Conservation (phyloP, 1,140 invertebrate genomes). For the Drosophila rhopaloa region DNA sequence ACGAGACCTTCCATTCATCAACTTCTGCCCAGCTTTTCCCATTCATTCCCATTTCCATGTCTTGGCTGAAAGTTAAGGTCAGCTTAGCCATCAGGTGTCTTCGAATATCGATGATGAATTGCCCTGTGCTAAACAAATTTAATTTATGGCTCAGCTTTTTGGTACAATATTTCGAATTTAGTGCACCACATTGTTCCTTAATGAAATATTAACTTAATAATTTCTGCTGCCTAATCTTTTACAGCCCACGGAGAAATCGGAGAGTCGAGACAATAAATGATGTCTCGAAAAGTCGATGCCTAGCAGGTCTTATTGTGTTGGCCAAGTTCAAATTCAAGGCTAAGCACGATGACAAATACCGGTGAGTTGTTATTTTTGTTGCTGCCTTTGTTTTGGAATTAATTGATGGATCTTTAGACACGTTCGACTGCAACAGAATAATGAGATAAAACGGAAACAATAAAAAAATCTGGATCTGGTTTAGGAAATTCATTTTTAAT, state of each 20-base stretch:
- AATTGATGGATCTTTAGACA: slow-evolving; percentile 41
- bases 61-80: slow-evolving; percentile 39
- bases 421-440: slow-evolving; percentile 29
- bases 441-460: slow-evolving; percentile 37
- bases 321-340: slow-evolving; percentile 81
- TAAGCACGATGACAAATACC: slow-evolving; percentile 58
- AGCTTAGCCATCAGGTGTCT: slow-evolving; percentile 20
- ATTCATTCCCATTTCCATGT: slow-evolving; percentile 17
- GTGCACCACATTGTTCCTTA: slow-evolving; percentile 41
- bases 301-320: slow-evolving; percentile 59
- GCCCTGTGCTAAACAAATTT: slow-evolving; percentile 32
- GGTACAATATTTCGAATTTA: slow-evolving; percentile 30
- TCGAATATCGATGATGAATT: slow-evolving; percentile 57
- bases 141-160: slow-evolving; percentile 54
- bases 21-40: slow-evolving; percentile 23
- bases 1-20: slow-evolving; percentile 30
- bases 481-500: slow-evolving; percentile 43
- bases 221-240: slow-evolving; percentile 48
- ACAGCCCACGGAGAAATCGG: slow-evolving; percentile 47
- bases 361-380: slow-evolving; percentile 32
- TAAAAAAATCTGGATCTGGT: slow-evolving; percentile 46
- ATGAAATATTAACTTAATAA: slow-evolving; percentile 47
- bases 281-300: slow-evolving; percentile 46
- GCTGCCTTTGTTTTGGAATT: slow-evolving; percentile 37
- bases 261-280: slow-evolving; percentile 37